Conservation (phyloP, 1,140 invertebrate genomes). For the Olivierus martensii region DNA sequence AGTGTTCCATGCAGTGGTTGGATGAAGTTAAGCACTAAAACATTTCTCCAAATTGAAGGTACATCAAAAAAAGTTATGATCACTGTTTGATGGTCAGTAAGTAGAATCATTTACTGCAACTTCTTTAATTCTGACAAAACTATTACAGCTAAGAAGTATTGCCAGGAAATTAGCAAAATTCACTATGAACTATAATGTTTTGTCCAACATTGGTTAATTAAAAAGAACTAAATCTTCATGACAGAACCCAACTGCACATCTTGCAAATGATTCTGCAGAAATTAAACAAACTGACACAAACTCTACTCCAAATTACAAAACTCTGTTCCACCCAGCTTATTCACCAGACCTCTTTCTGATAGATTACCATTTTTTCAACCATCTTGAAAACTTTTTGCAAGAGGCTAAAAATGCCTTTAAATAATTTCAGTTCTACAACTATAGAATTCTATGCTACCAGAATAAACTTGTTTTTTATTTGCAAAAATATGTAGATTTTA, state of each 20-base stretch:
- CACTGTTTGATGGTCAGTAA: background rate
- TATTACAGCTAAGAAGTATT: background rate
- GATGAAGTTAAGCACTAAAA: background rate
- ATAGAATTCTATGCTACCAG: background rate
- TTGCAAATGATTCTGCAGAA: slow-evolving; percentile 3
- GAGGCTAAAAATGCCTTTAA: background rate
- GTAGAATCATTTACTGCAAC: background rate
- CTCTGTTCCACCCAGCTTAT: background rate
- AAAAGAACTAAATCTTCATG: background rate
- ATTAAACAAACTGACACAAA: slow-evolving; percentile 9
- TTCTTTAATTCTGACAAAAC: background rate
- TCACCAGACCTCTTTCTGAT: background rate
- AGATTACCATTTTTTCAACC: too few species aligned
- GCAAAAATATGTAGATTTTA: background rate
- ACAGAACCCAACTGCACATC: background rate
- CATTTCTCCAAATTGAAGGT: background rate
- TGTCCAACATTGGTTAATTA: background rate
- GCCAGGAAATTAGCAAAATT: background rate
- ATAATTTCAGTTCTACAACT: background rate
- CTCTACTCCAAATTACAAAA: background rate
- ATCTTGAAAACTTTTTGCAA: background rate
- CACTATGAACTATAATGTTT: background rate
- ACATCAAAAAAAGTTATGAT: background rate
- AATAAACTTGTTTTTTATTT: background rate
- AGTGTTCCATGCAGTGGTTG: background rate